Base-by-base conservation (phyloP, 1,140 invertebrate genomes). In the Drosophila miranda region DNA sequence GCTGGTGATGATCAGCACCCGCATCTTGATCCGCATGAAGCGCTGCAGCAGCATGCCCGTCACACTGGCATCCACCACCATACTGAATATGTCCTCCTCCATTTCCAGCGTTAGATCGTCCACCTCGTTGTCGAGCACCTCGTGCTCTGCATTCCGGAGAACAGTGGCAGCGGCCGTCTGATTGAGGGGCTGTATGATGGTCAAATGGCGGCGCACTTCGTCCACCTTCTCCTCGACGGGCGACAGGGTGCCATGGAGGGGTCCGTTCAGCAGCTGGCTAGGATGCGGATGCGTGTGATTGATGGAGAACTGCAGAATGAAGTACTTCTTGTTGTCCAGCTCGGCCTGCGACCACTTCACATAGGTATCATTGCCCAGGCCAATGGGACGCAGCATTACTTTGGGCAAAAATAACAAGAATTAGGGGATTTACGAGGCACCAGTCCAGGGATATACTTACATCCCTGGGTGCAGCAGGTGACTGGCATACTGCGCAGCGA, bases 211-310 rank as follows among this genome's bases (percentile, higher is more conserved):
- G n/a, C 71, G 72, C 51, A 90, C 82, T 34, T 89, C 75, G 4
- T 89, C 75, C 2, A 58, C 53, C 19, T 77, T 83, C 38, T 89
- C 77, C 46, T 89, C 75, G 0, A 90, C 74, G 4, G 77, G 67
- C 0, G 75, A 56, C 1, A 71, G 11, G 0, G 89, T 90, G 46
- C 89, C 89, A 9, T 54, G 51, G 0, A 90, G 48, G 0, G 62
- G 59, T 0, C 72, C 73, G 3, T 67, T 52, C 23, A 90, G 54
- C 30, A 89, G 42, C 50, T 82, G 79, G 8, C 74, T 38, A 5
- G 89, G 89, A 88, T 90, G 82, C 3, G 89, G 89, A 34, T 78
- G 67, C 2, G 89, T 90, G 51, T 82, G 74, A 52, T 90, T 90
- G 16, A 84, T 68, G 60, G 89, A 90, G 55, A 90, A 90, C 69